phyloP scores from a whole-genome alignment of 2,113 vertebrate genomes.

The Corythornis madagascariensis region DNA sequence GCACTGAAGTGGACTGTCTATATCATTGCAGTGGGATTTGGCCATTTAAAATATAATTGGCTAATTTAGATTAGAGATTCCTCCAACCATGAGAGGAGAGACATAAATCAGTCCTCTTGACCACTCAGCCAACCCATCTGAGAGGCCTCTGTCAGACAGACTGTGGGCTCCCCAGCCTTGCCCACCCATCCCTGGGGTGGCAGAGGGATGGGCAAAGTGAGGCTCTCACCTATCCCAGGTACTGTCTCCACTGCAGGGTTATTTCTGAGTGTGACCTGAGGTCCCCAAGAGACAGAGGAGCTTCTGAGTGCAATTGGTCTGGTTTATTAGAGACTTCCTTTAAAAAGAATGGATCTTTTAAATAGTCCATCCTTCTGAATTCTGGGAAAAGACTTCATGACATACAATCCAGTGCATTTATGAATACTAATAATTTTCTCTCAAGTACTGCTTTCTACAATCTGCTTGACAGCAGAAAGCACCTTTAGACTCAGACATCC shows the following conservation, averaged over 20 bases:
- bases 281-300: neutral
- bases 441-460: neutral
- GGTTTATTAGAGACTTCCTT: neutral
- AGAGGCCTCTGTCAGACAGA: neutral
- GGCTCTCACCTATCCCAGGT: neutral
- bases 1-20: accelerated
- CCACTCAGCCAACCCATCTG: neutral
- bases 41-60: neutral
- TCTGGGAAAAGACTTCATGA: neutral
- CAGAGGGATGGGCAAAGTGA: neutral
- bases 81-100: neutral
- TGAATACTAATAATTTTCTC: neutral
- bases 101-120: neutral
- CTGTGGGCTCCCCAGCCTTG: neutral
- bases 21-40: neutral
- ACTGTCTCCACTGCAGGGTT: neutral
- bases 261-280: neutral
- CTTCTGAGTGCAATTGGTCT: neutral
- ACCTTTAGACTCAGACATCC: neutral
- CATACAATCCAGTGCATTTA: neutral
- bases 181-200: no score
- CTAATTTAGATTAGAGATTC: neutral
- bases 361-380: neutral
- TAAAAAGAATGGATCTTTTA: neutral
- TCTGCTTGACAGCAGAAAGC: neutral